Conservation (phyloP, 1,140 invertebrate species). For the Macrocentrus cingulum region DNA sequence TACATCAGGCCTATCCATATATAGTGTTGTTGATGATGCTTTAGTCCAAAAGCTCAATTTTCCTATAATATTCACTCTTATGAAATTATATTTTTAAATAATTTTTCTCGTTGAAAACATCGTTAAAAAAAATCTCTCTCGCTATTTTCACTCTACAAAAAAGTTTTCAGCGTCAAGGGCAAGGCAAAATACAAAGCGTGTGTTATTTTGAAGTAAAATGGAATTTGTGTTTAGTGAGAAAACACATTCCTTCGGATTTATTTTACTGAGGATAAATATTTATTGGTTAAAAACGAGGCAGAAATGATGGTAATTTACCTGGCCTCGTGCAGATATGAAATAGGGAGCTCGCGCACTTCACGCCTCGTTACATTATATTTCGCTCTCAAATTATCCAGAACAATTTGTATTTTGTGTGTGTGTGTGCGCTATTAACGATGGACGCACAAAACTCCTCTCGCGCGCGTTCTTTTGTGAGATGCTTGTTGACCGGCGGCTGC, state of each 20-base stretch:
- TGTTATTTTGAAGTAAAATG: not conserved
- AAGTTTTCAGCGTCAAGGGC: too few species aligned
- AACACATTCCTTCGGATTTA: not conserved
- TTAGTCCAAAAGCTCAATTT: too few species aligned
- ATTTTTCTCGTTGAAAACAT: too few species aligned
- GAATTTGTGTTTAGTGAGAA: not conserved
- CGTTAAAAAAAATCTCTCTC: too few species aligned
- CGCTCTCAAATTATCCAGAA: conserved; percentile 5
- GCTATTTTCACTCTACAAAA: too few species aligned
- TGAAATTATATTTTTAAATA: too few species aligned
- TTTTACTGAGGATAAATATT: not conserved
- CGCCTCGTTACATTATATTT: conserved; percentile 25
- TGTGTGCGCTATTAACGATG: not conserved
- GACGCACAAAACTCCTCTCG: not conserved
- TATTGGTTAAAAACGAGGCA: not conserved
- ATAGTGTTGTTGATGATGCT: too few species aligned
- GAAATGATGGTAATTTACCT: conserved; percentile 1
- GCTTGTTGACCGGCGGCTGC: not conserved
- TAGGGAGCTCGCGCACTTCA: conserved; percentile 9
- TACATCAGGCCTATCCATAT: too few species aligned
- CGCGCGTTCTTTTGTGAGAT: too few species aligned
- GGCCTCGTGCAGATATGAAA: conserved; percentile 11
- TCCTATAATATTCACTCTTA: too few species aligned
- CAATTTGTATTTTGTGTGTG: conserved; percentile 17
- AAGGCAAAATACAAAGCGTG: not conserved